These are phyloP conservation scores for Allolobophora icterica DNA, from an alignment of 2,888 invertebrate species.

Conservation along the genomic window DNA sequence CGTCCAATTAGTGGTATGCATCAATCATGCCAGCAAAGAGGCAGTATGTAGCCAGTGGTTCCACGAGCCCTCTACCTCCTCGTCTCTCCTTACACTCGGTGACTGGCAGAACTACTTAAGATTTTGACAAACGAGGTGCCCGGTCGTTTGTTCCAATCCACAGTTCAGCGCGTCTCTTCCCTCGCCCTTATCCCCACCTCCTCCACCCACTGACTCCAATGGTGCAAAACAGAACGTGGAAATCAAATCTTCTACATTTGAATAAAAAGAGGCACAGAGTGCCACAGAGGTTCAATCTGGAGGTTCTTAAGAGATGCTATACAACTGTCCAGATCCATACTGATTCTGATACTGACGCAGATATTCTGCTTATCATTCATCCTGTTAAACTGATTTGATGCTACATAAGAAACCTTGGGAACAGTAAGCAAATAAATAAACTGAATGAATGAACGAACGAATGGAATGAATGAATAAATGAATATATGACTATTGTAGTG, in stretches of 20 bases:
- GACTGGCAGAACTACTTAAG: constrained; percentile 22
- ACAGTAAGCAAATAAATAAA: too few relatives aligned
- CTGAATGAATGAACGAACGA: too few relatives aligned
- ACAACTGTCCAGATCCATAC: neutral
- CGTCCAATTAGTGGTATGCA: constrained; percentile 10
- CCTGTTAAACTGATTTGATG: too few relatives aligned
- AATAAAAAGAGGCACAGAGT: neutral
- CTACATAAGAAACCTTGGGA: too few relatives aligned
- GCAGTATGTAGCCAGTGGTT: neutral
- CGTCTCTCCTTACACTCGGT: neutral
- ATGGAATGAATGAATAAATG: too few relatives aligned
- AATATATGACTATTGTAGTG: too few relatives aligned
- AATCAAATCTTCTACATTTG: neutral
- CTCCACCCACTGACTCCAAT: neutral
- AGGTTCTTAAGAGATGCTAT: neutral
- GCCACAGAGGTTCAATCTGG: neutral
- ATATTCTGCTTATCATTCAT: too few relatives aligned
- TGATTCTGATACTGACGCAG: neutral
- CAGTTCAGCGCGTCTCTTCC: neutral
- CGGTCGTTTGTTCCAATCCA: constrained; percentile 6
- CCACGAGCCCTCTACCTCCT: neutral
- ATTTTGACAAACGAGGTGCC: constrained; percentile 28
- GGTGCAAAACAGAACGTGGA: neutral
- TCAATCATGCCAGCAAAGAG: neutral
- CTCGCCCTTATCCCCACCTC: neutral